Evolutionary conservation across 2,888 invertebrate genomes (phyloP).

Genomic region (Steinernema carpocapsae): DNA sequence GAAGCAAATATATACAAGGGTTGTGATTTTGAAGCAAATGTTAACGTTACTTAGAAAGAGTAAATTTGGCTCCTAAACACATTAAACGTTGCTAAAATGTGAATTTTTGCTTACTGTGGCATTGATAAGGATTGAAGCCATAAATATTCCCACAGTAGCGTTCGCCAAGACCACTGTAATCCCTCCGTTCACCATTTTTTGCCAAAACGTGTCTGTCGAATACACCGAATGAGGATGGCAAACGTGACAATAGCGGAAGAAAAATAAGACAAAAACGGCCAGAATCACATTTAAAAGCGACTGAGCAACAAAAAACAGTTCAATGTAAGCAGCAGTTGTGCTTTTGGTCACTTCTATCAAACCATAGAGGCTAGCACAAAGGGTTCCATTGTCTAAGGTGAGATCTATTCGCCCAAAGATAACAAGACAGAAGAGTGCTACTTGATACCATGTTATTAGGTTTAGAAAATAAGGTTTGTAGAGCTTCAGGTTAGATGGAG

Average conservation of each 20-base stretch:
- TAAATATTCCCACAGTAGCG: not conserved
- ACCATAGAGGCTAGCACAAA: not conserved
- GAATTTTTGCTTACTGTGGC: not conserved
- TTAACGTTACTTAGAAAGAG: not conserved
- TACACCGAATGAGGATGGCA: constrained; percentile 3
- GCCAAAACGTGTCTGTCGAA: not conserved
- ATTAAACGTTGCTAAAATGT: not conserved
- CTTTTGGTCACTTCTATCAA: not conserved
- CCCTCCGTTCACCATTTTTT: not conserved
- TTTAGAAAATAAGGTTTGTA: not conserved
- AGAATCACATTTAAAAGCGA: not conserved
- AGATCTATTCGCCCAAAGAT: not conserved
- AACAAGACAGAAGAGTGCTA: not conserved
- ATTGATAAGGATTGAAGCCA: not conserved
- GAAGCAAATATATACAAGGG: not conserved
- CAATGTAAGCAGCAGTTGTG: not conserved
- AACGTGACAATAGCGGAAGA: not conserved
- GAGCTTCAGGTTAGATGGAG: not conserved
- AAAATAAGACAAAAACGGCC: not conserved
- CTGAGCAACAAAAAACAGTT: not conserved
- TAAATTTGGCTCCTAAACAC: not conserved
- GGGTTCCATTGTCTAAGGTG: not conserved
- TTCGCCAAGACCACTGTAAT: not conserved
- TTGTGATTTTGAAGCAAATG: not conserved
- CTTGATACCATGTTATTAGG: not conserved